Evolutionary conservation across 2,113 vertebrate genomes (phyloP), one percentile per base, ranked within the genome.

Genomic region (Mus pahari): DNA sequence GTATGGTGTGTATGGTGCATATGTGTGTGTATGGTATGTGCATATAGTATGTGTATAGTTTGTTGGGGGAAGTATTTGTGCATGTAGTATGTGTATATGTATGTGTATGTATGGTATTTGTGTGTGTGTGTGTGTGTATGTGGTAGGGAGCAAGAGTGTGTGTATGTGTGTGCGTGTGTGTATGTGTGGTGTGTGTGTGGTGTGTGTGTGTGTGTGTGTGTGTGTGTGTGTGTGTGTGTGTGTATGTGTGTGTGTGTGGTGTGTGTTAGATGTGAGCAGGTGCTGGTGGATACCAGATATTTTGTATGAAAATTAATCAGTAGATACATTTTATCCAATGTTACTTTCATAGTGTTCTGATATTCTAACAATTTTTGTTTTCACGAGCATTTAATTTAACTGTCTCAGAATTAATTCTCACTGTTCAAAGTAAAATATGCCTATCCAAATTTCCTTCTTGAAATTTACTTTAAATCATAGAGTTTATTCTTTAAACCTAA

Each of bases 281-380:
- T 62, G 7, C 26, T 62, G n/a, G n/a, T 83, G n/a, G 24, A 26
- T 39, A 42, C 31, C 39, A 64, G 0, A 96, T 50, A 75, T 42
- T 68, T 95, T 95, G 64, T 93, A 45, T 96, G 45, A 68, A 89
- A 77, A 42, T 26, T 66, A 95, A 94, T 53, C 0, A 3, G 96
- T 94, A 31, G 55, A 94, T 82, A 92, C 92, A 58, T 0, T 64
- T 86, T 42, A 92, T 97, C 94, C 97, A 96, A 26, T 97, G 88
- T 84, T 12, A 84, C 39, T 45, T 0, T 94, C 45, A 90, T 73
- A 58, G n/a, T 89, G 75, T 91, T 95, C 70, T 84, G 28, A 94
- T 94, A 95, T 92, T 88, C 79, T 22, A 97, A 87, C 26, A 93
- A 42, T 96, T 95, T 95, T 74, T 19, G 62, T 62, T 86, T 90